Evolutionary conservation across 2,113 vertebrate species (phyloP), one percentile per base, ranked within the genome.

Genomic region (Grallaria varia): DNA sequence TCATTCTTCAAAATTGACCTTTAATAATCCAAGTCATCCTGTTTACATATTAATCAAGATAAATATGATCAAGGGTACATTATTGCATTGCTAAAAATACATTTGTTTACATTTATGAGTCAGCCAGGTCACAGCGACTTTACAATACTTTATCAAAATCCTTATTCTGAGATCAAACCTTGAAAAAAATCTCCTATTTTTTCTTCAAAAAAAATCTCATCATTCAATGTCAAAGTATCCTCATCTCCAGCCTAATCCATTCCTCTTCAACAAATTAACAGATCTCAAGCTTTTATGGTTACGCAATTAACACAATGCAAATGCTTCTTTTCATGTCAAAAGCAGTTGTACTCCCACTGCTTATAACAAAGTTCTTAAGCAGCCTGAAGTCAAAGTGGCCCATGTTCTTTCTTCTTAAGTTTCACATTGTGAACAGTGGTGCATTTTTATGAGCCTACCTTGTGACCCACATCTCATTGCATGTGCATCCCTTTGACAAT

Each of bases 301-400:
- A 44, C 0, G 1, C 59, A 77, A 55, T 89, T 93, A 90, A 67
- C 63, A 74, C 68, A 62, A 80, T 63, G 71, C 42, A 86, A 84
- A 77, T 30, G 30, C 76, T 93, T 77, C 79, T 83, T 95, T 89
- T 81, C 18, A 31, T 40, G 42, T 92, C 64, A 90, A 94, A 88
- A 59, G n/a, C 53, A 82, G 53, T 58, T 73, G 67, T 55, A 78
- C 67, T 86, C 82, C 37, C 23, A 22, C n/a, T 42, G 50, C 25
- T 69, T 74, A 35, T 18, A 92, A 45, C 37, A 76, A 66, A 94
- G 45, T 74, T 71, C 72, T 90, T 75, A 79, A 87, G 58, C 49
- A 92, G 47, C 27, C 72, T 88, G 45, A 77, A 58, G 67, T 66
- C 71, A 37, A 81, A 91, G 45, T 35, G 28, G 17, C n/a, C 33